Conservation (phyloP, 2,113 vertebrate species). For the Atlantisia rogersi region DNA sequence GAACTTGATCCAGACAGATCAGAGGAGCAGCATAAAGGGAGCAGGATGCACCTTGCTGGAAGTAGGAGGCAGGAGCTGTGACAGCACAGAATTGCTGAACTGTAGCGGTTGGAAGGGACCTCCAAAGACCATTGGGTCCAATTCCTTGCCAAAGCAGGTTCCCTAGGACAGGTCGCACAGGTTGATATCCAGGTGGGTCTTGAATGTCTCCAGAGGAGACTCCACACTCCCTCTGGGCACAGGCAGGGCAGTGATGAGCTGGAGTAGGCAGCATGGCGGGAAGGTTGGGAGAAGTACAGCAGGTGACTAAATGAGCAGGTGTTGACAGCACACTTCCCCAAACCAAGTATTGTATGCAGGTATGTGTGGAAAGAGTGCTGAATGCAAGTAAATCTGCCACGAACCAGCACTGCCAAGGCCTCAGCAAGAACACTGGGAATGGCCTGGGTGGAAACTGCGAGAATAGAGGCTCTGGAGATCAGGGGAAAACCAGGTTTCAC, state of each 20-base stretch:
- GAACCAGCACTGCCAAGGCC: background rate
- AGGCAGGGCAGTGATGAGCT: background rate
- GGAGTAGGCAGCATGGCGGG: background rate
- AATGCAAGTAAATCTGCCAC: background rate
- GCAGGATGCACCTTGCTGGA: background rate
- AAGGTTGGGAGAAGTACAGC: background rate
- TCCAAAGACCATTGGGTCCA: no score
- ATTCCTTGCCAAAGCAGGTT: no score
- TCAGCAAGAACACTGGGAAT: background rate
- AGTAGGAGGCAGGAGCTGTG: background rate
- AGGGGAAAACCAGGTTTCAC: background rate
- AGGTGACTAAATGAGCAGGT: background rate
- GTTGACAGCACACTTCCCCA: background rate
- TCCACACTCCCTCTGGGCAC: no score
- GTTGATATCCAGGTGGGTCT: no score
- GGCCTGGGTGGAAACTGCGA: background rate
- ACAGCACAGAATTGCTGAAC: background rate
- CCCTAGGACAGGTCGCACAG: no score
- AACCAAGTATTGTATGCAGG: background rate
- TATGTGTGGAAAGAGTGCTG: background rate
- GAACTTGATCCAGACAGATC: background rate
- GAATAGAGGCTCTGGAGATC: background rate
- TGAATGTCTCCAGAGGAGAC: no score
- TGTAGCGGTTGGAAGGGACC: no score
- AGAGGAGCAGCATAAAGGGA: background rate